Conservation (phyloP, 2,113 vertebrate species). For the Ceyx melanurus region DNA sequence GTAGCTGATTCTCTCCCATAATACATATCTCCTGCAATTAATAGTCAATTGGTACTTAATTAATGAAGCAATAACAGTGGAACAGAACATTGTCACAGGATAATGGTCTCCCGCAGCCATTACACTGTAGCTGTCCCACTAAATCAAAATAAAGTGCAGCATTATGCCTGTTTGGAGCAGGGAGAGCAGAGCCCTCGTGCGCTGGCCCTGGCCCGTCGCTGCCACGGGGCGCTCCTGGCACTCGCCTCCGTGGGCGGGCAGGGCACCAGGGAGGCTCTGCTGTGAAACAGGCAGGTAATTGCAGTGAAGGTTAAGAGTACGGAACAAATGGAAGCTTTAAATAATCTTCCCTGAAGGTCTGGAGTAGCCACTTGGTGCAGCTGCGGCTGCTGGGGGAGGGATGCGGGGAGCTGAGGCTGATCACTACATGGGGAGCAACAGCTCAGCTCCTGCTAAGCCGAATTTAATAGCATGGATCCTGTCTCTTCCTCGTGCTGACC, state of each 20-base stretch:
- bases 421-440: not conserved
- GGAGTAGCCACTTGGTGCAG: not conserved
- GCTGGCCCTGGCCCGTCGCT: conserved; percentile 47
- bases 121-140: conserved; percentile 27
- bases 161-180: conserved; percentile 26
- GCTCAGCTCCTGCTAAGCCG: not conserved
- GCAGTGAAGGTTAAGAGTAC: not conserved
- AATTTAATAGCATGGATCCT: too few species aligned
- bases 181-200: not conserved
- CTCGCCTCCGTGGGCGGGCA: not conserved
- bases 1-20: not conserved
- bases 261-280: not conserved
- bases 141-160: conserved; percentile 43
- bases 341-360: not conserved
- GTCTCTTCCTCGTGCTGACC: not conserved
- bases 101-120: conserved; percentile 56
- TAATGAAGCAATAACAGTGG: conserved; percentile 48
- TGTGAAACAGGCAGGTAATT: not conserved
- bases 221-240: conserved; percentile 21
- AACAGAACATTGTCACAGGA: conserved; percentile 53
- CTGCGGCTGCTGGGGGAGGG: not conserved
- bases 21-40: conserved; percentile 30
- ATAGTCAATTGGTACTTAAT: conserved; percentile 60
- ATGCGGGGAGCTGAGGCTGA: not conserved
- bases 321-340: not conserved